These are phyloP conservation scores for Drosophila tropicalis DNA, from an alignment of 1,140 invertebrate species.

Conservation along the genomic window DNA sequence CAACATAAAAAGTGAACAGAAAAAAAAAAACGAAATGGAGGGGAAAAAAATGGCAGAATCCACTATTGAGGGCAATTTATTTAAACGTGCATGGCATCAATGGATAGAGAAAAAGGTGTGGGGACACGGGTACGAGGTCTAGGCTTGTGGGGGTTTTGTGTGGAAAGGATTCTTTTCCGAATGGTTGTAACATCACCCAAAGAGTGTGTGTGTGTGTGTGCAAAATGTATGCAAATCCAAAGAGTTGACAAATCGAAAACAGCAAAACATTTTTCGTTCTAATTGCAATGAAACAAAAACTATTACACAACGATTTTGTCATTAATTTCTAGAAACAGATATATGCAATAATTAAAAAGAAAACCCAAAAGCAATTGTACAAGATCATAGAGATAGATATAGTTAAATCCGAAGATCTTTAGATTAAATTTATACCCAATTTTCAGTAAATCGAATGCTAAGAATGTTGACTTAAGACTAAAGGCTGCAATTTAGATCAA, in stretches of 20 bases:
- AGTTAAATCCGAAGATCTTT: no score
- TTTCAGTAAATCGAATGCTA: no score
- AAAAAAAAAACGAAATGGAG: constrained; percentile 28
- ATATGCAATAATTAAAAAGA: no score
- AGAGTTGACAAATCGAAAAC: not conserved
- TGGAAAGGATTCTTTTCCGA: not conserved
- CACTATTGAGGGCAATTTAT: constrained; percentile 23
- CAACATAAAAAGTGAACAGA: constrained; percentile 17
- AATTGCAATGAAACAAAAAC: constrained; percentile 1
- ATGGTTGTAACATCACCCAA: constrained; percentile 3
- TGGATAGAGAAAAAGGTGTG: not conserved
- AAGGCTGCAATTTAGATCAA: no score
- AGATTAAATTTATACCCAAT: no score
- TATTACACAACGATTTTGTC: not conserved
- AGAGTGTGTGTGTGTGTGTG: not conserved
- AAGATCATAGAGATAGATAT: no score
- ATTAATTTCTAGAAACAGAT: not conserved
- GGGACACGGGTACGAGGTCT: not conserved
- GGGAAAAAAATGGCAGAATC: constrained; percentile 9
- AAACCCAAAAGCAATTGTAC: no score
- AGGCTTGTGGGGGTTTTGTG: not conserved
- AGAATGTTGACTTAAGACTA: no score
- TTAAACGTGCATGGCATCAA: constrained; percentile 12
- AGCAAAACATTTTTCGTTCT: not conserved
- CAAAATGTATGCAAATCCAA: constrained; percentile 7